These are phyloP conservation scores for Phasia obesa DNA, from an alignment of 2,888 invertebrate species.

Conservation along the genomic window DNA sequence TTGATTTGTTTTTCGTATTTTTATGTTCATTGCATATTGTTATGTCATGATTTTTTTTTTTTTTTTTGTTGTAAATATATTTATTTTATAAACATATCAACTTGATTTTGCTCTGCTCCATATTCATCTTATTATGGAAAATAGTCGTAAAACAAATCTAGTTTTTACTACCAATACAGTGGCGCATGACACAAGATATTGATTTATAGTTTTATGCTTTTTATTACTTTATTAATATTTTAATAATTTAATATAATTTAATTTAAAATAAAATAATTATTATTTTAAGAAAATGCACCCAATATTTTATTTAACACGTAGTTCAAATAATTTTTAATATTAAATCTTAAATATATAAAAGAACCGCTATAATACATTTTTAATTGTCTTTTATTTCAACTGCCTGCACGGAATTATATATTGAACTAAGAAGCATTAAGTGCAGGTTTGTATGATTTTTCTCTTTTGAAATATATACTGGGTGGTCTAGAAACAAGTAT, in stretches of 20 bases:
- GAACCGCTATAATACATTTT: too few species aligned
- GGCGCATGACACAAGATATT: background rate
- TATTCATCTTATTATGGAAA: conserved; percentile 31
- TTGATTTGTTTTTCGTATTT: conserved; percentile 43
- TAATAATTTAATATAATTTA: too few species aligned
- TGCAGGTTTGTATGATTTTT: too few species aligned
- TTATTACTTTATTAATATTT: background rate
- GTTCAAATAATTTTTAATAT: conserved; percentile 31
- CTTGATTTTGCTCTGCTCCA: background rate
- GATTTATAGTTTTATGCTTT: background rate
- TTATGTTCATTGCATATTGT: background rate
- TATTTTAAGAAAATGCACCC: too few species aligned
- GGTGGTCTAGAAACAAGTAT: too few species aligned
- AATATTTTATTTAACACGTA: background rate
- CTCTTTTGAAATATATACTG: too few species aligned
- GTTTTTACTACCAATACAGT: background rate
- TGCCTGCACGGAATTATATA: too few species aligned
- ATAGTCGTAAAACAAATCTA: background rate
- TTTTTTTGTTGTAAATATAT: conserved; percentile 35
- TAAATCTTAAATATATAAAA: too few species aligned
- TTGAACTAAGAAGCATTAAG: too few species aligned
- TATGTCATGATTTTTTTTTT: background rate
- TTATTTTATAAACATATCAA: background rate
- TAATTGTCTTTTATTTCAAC: too few species aligned
- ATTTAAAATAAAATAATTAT: too few species aligned